phyloP scores from a whole-genome alignment of 2,797 vertebrate species.

The Pseudochirops cupreus region DNA sequence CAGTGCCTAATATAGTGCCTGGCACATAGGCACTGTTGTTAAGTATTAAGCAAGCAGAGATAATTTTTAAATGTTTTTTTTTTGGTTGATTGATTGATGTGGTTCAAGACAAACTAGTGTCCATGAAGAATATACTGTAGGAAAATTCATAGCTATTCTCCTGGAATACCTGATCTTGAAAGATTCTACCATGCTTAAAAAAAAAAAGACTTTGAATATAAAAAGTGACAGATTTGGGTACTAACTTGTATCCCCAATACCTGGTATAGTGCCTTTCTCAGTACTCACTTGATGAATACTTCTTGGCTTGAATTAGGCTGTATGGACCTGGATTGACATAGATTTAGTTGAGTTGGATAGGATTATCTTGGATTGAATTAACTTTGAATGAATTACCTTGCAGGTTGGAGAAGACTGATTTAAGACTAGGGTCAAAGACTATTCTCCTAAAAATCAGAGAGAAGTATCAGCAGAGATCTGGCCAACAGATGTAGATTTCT shows the following conservation, averaged over 20 bases:
- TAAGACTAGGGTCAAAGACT: background rate
- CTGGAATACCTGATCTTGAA: background rate
- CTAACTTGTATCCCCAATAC: background rate
- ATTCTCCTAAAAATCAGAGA: background rate
- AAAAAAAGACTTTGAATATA: background rate
- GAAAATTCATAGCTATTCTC: background rate
- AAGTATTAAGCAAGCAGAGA: background rate
- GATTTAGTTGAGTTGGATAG: background rate
- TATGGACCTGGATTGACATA: background rate
- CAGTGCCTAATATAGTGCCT: background rate
- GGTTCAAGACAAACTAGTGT: background rate
- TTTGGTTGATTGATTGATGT: background rate
- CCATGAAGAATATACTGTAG: background rate
- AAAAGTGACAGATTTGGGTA: background rate
- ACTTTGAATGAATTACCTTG: background rate
- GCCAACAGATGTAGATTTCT: background rate
- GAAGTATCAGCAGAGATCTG: background rate
- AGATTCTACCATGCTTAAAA: background rate
- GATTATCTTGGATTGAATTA: too few species aligned
- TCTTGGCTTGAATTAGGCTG: background rate
- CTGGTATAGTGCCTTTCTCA: background rate
- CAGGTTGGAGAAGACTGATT: background rate
- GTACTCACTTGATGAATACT: background rate
- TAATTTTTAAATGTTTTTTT: background rate
- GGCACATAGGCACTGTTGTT: background rate